Evolutionary conservation across 2,113 vertebrate genomes (phyloP).

Genomic region (Centropristis striata): DNA sequence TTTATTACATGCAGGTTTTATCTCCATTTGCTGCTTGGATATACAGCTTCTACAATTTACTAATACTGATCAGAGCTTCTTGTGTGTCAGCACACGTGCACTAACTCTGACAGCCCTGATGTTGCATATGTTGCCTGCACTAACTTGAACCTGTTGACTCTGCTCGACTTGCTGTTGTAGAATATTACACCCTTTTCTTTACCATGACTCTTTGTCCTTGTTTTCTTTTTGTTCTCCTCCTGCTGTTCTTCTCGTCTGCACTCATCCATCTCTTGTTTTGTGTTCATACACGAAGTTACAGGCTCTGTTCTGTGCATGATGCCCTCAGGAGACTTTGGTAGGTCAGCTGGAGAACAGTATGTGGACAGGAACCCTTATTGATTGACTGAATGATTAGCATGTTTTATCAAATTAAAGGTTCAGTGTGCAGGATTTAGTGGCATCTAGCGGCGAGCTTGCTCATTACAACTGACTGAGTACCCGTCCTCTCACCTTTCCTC

Average conservation of each 20-base stretch:
- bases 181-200: neutral
- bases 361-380: neutral
- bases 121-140: slow-evolving; percentile 7
- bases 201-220: neutral
- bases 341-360: slow-evolving; percentile 73
- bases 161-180: slow-evolving; percentile 11
- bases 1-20: neutral
- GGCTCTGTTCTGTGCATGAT: slow-evolving; percentile 89
- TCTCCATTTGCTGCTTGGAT: neutral
- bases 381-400: neutral
- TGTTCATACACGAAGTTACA: slow-evolving; percentile 86
- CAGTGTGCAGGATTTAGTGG: too few species aligned
- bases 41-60: neutral
- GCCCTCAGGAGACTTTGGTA: slow-evolving; percentile 78
- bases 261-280: slow-evolving; percentile 1
- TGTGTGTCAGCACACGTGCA: neutral
- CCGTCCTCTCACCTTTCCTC: too few species aligned
- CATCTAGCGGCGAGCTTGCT: too few species aligned
- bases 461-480: too few species aligned
- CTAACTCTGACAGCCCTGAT: neutral
- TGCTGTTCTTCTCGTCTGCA: slow-evolving; percentile 16
- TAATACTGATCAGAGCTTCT: neutral
- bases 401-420: neutral
- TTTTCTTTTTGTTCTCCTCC: slow-evolving; percentile 26
- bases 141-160: slow-evolving; percentile 43